Evolutionary conservation across 2,888 invertebrate genomes (phyloP), one percentile per base, ranked within the genome.

Genomic region (Macaria liturata): DNA sequence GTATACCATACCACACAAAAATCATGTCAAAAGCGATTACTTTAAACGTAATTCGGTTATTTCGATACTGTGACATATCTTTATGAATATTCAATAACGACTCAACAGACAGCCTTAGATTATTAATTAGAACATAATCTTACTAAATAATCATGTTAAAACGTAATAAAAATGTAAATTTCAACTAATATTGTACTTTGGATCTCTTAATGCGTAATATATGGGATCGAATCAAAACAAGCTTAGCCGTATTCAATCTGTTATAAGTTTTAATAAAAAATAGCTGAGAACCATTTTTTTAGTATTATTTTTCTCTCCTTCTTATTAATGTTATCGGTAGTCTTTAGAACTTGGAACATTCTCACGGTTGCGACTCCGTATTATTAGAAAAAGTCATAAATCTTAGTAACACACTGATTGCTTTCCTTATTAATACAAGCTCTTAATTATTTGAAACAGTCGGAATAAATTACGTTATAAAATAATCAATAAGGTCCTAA

Each of bases 161-260:
- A 70, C 66, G 72, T 74, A 75, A 81, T 84, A 80, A 81, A 84
- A 74, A 84, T 84, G 82, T 69, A 62, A 84, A 84, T 83, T 75
- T 74, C 78, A 76, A 75, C 75, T 73, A 77, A 81, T 81, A 78
- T 74, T 76, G 72, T 71, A 73, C 70, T 67, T 62, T 50, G 46
- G 59, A 61, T 65, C 67, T 62, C 59, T 69, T 72, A 74, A 70
- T 69, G 67, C 60, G 65, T 65, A 71, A 66, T 64, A 75, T 70
- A 70, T 68, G 65, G 54, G 62, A 69, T 65, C 62, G 47, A 65
- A 59, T 57, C 65, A 54, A 49, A 65, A 51, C 61, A 49, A 49
- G 58, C 57, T 45, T 32, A 51, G 9, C 5, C 37, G 30, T 20
- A 20, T 20, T 1, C 20, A 20, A 20, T 1, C 20, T 20, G 20